Conservation (phyloP, 2,888 invertebrate genomes). For the Eretmocerus hayati region DNA sequence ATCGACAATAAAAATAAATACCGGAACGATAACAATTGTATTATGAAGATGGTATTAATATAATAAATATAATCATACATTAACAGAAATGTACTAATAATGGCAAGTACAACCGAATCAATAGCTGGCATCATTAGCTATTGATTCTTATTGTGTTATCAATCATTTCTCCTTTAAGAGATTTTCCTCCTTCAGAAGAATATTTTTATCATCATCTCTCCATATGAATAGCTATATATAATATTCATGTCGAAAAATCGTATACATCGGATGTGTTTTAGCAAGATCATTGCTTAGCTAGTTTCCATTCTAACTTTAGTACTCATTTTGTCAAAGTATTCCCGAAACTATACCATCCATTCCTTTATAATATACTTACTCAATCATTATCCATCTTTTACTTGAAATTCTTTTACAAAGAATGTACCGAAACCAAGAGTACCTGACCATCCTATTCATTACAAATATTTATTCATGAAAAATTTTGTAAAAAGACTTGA, state of each 20-base stretch:
- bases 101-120: constrained; percentile 27
- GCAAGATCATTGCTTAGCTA: constrained; percentile 44
- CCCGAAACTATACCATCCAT: constrained; percentile 16
- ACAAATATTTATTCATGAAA: constrained; percentile 14
- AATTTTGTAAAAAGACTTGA: constrained; percentile 23
- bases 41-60: no score
- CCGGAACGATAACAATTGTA: no score
- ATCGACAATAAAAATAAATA: constrained; percentile 23
- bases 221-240: constrained; percentile 46
- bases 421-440: constrained; percentile 23
- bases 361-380: constrained; percentile 21
- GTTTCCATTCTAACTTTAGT: constrained; percentile 25
- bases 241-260: constrained; percentile 50
- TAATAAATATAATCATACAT: constrained; percentile 26
- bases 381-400: constrained; percentile 19
- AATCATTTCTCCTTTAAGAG: constrained; percentile 38
- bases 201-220: constrained; percentile 41
- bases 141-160: constrained; percentile 36
- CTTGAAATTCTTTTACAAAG: constrained; percentile 15
- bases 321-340: constrained; percentile 12
- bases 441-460: constrained; percentile 11
- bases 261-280: constrained; percentile 49
- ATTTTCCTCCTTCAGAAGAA: constrained; percentile 36
- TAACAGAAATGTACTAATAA: constrained; percentile 24
- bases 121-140: constrained; percentile 24